phyloP scores from a whole-genome alignment of 2,888 invertebrate genomes.

The Drosophila gaucha region DNA sequence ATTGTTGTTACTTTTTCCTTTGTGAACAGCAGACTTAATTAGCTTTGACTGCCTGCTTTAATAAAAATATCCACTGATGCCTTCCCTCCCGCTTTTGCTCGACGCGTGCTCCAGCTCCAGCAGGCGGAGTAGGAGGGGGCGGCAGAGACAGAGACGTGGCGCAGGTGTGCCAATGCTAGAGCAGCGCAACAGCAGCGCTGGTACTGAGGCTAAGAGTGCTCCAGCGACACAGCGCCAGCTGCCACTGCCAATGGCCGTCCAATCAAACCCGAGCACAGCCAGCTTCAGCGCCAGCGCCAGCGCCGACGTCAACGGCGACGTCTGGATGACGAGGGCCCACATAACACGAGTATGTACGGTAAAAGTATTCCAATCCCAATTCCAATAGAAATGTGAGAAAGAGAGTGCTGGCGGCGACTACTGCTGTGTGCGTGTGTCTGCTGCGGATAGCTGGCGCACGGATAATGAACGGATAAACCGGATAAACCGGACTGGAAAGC shows the following conservation, averaged over 20 bases:
- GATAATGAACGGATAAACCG: conserved; percentile 59
- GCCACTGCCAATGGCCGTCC: conserved; percentile 35
- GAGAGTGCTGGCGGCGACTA: conserved; percentile 17
- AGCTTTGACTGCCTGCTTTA: conserved; percentile 66
- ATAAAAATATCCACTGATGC: conserved; percentile 49
- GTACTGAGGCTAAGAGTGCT: conserved; percentile 12
- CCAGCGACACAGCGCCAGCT: conserved; percentile 34
- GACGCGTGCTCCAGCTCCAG: conserved; percentile 47
- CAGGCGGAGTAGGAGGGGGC: background rate
- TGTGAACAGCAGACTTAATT: conserved; percentile 64
- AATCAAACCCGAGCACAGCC: conserved; percentile 48
- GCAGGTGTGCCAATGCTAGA: conserved; percentile 69
- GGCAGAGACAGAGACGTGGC: conserved; percentile 3
- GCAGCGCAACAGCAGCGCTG: conserved; percentile 38
- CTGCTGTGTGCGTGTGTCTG: conserved; percentile 9
- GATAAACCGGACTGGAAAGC: conserved; percentile 66
- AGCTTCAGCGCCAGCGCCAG: conserved; percentile 8
- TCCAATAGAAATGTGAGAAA: conserved; percentile 35
- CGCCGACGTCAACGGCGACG: conserved; percentile 11
- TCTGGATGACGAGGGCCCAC: conserved; percentile 14
- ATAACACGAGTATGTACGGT: conserved; percentile 2
- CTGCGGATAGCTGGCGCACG: conserved; percentile 23
- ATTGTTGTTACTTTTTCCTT: conserved; percentile 54
- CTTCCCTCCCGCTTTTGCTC: background rate
- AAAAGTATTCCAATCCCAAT: conserved; percentile 33